Conservation (phyloP, 2,797 vertebrate species). For the Phylloscopus collybita region DNA sequence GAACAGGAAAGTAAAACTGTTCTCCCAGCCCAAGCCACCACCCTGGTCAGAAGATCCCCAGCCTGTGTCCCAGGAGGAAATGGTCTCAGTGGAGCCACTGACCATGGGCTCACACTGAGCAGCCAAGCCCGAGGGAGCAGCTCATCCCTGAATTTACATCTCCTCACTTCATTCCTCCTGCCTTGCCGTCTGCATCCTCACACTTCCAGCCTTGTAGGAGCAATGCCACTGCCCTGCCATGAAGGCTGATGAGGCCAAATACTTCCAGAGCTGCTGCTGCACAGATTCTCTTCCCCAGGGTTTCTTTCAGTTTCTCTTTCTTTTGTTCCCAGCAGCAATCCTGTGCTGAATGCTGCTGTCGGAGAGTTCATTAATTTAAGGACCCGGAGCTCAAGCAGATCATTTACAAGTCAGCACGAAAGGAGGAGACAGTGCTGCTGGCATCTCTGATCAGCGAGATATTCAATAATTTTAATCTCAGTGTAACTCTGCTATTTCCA, state of each 20-base stretch:
- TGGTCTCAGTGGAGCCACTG: background rate
- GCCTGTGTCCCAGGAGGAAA: fast-evolving
- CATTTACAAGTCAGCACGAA: background rate
- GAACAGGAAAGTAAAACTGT: no score
- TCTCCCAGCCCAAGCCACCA: background rate
- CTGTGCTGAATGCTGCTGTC: background rate
- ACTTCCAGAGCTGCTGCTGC: background rate
- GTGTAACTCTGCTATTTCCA: background rate
- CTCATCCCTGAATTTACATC: background rate
- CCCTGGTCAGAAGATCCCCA: background rate
- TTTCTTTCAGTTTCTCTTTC: background rate
- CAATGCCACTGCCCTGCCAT: background rate
- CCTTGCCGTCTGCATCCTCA: background rate
- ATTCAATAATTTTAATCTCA: conserved; percentile 37
- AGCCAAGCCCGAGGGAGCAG: background rate
- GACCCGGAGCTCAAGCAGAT: background rate
- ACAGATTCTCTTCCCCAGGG: background rate
- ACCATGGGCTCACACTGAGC: fast-evolving
- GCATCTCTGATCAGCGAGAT: background rate
- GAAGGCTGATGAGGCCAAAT: background rate
- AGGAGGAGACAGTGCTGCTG: background rate
- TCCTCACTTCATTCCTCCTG: background rate
- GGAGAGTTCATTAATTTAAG: background rate
- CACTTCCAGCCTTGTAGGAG: background rate
- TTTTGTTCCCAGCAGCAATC: background rate